These are phyloP conservation scores for Elmis aenea DNA, from an alignment of 2,888 invertebrate genomes.

Conservation along the genomic window DNA sequence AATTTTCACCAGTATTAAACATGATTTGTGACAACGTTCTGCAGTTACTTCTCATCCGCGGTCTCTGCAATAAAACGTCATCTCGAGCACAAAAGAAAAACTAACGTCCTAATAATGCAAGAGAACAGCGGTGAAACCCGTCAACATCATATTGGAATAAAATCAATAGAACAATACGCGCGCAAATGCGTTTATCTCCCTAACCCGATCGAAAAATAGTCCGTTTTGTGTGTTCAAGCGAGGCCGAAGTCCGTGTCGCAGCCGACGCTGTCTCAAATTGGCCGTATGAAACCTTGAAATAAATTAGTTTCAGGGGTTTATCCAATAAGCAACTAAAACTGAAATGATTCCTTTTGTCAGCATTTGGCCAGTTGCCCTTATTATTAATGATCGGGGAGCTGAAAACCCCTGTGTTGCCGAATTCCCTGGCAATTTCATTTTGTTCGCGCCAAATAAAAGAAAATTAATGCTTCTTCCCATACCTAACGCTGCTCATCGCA, in stretches of 20 bases:
- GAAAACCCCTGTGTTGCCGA: slow-evolving; percentile 21
- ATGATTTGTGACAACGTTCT: slow-evolving; percentile 44
- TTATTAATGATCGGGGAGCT: slow-evolving; percentile 25
- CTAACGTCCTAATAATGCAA: slow-evolving; percentile 14
- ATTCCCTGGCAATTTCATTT: slow-evolving; percentile 32
- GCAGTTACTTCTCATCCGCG: slow-evolving; percentile 33
- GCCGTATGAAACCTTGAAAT: slow-evolving; percentile 21
- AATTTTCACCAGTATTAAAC: slow-evolving; percentile 47
- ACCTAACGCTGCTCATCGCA: slow-evolving; percentile 24
- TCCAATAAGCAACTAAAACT: slow-evolving; percentile 24
- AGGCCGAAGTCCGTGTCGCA: slow-evolving; percentile 13
- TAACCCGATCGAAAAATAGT: no score
- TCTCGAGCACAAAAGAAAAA: slow-evolving; percentile 17
- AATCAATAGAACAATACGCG: slow-evolving; percentile 3
- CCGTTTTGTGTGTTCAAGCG: slow-evolving; percentile 14
- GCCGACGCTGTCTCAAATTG: slow-evolving; percentile 14
- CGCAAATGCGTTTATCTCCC: background rate
- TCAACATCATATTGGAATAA: slow-evolving; percentile 6
- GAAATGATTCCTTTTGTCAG: slow-evolving; percentile 24
- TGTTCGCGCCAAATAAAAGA: slow-evolving; percentile 28
- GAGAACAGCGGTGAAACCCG: slow-evolving; percentile 8
- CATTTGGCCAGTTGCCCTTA: slow-evolving; percentile 26
- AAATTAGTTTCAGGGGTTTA: slow-evolving; percentile 22
- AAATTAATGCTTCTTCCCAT: slow-evolving; percentile 30
- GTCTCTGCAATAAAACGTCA: slow-evolving; percentile 26